These are phyloP conservation scores for Agelastica alni DNA, from an alignment of 2,888 invertebrate genomes.

Conservation along the genomic window DNA sequence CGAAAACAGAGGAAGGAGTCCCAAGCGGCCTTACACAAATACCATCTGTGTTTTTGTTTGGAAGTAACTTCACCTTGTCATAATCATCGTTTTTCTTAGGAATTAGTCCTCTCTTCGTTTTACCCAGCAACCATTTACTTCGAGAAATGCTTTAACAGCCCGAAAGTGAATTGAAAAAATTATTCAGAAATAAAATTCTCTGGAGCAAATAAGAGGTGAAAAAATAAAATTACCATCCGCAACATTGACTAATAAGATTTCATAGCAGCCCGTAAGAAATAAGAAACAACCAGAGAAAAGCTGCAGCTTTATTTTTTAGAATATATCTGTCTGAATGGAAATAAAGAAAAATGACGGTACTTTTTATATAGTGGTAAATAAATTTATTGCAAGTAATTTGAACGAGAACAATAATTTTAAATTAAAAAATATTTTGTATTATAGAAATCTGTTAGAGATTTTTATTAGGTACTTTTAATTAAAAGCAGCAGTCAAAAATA, in stretches of 20 bases:
- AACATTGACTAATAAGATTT: slow-evolving; percentile 18
- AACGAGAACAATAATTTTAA: no score
- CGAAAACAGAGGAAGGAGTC: slow-evolving; percentile 37
- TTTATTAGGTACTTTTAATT: no score
- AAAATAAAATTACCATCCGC: slow-evolving; percentile 13
- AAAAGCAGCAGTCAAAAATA: no score
- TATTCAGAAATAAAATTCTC: slow-evolving; percentile 16
- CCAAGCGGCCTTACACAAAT: slow-evolving; percentile 46
- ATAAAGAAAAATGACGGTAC: no score
- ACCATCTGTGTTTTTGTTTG: slow-evolving; percentile 46
- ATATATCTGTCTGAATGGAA: background rate
- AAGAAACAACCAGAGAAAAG: slow-evolving; percentile 1
- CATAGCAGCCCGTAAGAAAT: background rate
- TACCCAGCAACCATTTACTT: slow-evolving; percentile 24
- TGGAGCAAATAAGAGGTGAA: slow-evolving; percentile 11
- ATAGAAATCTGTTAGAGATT: no score
- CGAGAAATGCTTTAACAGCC: slow-evolving; percentile 23
- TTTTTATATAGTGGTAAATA: no score
- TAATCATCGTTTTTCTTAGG: slow-evolving; percentile 42
- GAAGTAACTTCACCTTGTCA: slow-evolving; percentile 40
- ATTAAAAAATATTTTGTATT: no score
- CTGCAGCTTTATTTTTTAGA: background rate
- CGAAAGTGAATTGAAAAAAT: slow-evolving; percentile 21
- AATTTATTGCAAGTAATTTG: no score
- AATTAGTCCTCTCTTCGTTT: slow-evolving; percentile 35